Base-by-base conservation (phyloP, 1,140 invertebrate species). In the Drosophila saltans region DNA sequence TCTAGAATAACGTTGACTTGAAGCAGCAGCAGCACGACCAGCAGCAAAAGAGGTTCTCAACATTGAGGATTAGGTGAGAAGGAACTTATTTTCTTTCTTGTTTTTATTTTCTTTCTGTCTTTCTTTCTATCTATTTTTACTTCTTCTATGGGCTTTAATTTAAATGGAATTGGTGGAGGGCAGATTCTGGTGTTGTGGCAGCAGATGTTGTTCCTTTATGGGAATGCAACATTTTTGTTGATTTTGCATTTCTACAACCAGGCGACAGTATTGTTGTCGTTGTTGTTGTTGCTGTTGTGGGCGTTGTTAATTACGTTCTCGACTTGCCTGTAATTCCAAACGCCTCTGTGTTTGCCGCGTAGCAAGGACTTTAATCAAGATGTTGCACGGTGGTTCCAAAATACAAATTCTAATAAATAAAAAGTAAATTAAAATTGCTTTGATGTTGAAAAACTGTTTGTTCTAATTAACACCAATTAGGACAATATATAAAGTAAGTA, bases 201-300 rank as follows among this genome's bases (percentile, higher is more conserved):
- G 41, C 74, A 66, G 58, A 33, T 63, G 43, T 58, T 55, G 55
- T 36, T 75, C 41, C 59, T 59, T 82, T 69, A 48, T 41, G 63
- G 62, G 58, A 63, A 66, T 78, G 83, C 83, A 86, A 80, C 83
- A 86, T 88, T 82, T 85, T 83, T 69, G 73, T 78, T 74, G 55
- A 71, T 78, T 72, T 72, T 69, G 57, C 59, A 68, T 84, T 26
- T 48, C 26, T 39, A 30, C 16, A 16, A 16, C 8, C 24, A 30
- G 16, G 9, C 24, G 45, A 52, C 24, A 8, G 24, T 52, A 52
- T 52, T 11, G 6, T 36, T 43, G 11, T 45, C 58, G 10, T 45
- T 64, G n/a, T n/a, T 64, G 10, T 52, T 52, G 8, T 10, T 16
- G 10, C 36, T 21, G 30, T 26, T 60, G 10, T 52, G 45, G 45